Percentiles rank a stretch among this genome's conserved stretches.
Conservation (phyloP, 64 coral and sea anemone genomes). For the Stichodactyla mertensii region DNA sequence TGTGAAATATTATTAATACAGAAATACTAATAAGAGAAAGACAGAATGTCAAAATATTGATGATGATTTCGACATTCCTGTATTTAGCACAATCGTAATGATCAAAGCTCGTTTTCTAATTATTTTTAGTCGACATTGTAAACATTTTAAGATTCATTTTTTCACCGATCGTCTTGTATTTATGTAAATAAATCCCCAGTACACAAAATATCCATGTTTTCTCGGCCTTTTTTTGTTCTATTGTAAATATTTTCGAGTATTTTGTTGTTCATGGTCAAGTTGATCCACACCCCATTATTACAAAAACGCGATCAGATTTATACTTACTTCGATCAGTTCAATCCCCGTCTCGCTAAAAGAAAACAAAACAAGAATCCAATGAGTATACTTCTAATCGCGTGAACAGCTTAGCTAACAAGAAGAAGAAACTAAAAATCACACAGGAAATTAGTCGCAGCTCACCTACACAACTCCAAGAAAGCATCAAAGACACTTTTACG, state of each 20-base stretch:
- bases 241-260: conserved; percentile 3
- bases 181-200: neutral
- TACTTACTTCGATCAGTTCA: conserved; percentile 75
- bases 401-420: neutral
- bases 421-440: neutral
- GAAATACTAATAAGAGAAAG: neutral
- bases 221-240: neutral
- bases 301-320: conserved; percentile 3
- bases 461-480: conserved; percentile 73
- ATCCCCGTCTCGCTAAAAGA: conserved; percentile 75
- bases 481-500: conserved; percentile 75
- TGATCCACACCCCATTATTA: conserved; percentile 5
- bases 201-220: neutral
- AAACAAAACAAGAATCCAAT: conserved; percentile 12
- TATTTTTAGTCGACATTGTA: neutral
- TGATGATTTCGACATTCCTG: neutral
- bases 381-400: conserved; percentile 10
- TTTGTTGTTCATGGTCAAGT: neutral
- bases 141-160: neutral
- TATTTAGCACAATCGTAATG: neutral
- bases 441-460: neutral
- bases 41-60: neutral
- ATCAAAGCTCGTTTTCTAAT: neutral
- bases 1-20: neutral
- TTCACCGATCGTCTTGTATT: neutral